A percentile compares a stretch with the other conserved stretches of the same genome.
Evolutionary conservation across 2,888 invertebrate genomes (phyloP).

Genomic region (Leptopilina myrica): DNA sequence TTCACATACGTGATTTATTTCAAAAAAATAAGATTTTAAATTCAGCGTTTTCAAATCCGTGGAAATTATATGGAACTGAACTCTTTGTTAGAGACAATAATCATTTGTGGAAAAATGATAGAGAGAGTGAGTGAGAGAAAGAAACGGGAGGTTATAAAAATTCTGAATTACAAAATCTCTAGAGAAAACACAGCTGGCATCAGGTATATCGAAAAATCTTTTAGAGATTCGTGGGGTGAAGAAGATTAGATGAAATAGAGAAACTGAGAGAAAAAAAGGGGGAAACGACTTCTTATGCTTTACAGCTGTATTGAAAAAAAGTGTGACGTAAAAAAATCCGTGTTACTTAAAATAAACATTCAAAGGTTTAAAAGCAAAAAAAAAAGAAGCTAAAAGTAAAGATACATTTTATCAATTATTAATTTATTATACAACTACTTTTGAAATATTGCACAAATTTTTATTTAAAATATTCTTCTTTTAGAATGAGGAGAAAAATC

Average conservation of each 20-base stretch:
- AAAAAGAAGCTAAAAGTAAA: background rate
- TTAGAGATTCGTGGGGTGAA: slow-evolving; percentile 5
- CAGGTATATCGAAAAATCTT: slow-evolving; percentile 53
- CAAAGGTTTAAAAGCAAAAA: background rate
- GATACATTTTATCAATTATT: too few species aligned
- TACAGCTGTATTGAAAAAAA: slow-evolving; percentile 42
- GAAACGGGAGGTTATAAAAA: slow-evolving; percentile 48
- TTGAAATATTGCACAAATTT: too few species aligned
- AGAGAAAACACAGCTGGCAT: slow-evolving; percentile 72
- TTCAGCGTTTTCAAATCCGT: background rate
- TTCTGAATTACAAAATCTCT: slow-evolving; percentile 69
- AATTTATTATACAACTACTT: too few species aligned
- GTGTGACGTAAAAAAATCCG: slow-evolving; percentile 17
- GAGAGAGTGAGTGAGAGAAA: slow-evolving; percentile 33
- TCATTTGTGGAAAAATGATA: background rate
- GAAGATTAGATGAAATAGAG: slow-evolving; percentile 41
- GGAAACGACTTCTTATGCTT: slow-evolving; percentile 46
- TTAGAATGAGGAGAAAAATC: too few species aligned
- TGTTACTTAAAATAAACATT: too few species aligned
- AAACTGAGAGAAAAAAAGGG: slow-evolving; percentile 24
- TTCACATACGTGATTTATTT: too few species aligned
- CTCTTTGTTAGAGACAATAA: background rate
- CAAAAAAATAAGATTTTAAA: background rate
- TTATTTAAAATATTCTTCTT: too few species aligned
- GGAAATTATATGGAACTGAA: background rate